A percentile compares a stretch with the other conserved stretches of the same genome.
Conservation (phyloP, 2,797 vertebrate species). For the Alauda arvensis region DNA sequence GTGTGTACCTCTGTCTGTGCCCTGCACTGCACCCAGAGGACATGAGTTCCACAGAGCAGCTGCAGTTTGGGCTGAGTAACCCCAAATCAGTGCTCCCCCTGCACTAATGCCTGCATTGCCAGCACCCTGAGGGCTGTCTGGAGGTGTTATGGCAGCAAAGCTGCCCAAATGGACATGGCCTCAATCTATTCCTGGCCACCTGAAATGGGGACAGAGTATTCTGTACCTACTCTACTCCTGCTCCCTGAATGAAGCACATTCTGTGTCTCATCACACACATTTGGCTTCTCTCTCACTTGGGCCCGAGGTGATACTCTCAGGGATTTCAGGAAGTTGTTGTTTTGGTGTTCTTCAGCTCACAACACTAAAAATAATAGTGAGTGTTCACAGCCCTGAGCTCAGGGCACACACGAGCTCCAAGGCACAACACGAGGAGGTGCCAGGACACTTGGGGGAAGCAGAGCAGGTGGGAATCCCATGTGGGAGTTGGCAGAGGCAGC, state of each 20-base stretch:
- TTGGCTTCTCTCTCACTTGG: background rate
- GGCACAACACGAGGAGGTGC: background rate
- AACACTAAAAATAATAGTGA: background rate
- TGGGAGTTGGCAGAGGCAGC: background rate
- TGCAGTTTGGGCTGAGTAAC: background rate
- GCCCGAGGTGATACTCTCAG: fast-evolving
- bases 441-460: background rate
- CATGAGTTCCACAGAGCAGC: background rate
- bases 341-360: background rate
- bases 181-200: background rate
- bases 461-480: background rate
- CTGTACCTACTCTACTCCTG: background rate
- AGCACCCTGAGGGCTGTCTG: fast-evolving
- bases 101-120: background rate
- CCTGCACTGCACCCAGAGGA: fast-evolving
- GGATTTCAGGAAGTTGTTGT: background rate
- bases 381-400: background rate
- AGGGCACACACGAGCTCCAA: fast-evolving
- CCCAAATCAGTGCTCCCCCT: background rate
- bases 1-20: background rate
- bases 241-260: background rate
- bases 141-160: background rate
- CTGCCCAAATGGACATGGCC: background rate
- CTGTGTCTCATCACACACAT: background rate
- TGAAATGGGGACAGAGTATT: background rate